Evolutionary conservation across 1,140 invertebrate genomes (phyloP).

Genomic region (Leucophenga varia): DNA sequence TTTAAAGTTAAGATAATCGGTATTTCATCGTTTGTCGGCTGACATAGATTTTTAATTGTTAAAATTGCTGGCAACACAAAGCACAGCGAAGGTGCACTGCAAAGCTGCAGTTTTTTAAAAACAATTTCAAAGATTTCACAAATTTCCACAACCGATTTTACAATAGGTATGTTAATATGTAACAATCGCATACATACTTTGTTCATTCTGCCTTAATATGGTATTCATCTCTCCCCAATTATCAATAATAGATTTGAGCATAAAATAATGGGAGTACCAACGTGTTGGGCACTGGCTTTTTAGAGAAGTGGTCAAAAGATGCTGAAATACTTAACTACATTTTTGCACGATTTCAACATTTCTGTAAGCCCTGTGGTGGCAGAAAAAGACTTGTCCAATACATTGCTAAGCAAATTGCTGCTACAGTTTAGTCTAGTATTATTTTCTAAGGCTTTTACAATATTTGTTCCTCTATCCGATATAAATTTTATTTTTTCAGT

Average conservation of each 20-base stretch:
- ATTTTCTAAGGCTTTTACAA: slow-evolving; percentile 3
- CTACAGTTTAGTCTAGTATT: background rate
- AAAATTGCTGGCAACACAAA: slow-evolving; percentile 3
- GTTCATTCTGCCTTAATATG: too few species aligned
- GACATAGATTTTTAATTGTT: too few species aligned
- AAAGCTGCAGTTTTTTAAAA: slow-evolving; percentile 6
- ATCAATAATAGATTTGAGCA: slow-evolving; percentile 3
- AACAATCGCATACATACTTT: too few species aligned
- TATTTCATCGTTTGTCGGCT: too few species aligned
- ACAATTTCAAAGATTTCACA: slow-evolving; percentile 3
- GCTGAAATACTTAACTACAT: slow-evolving; percentile 5
- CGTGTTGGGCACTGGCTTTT: slow-evolving; percentile 8
- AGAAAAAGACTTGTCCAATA: background rate
- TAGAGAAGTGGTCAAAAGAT: background rate
- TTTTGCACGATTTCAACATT: background rate
- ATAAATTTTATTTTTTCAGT: slow-evolving; percentile 7
- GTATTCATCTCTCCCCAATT: slow-evolving; percentile 3
- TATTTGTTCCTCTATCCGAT: slow-evolving; percentile 4
- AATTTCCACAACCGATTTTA: too few species aligned
- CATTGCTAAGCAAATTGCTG: background rate
- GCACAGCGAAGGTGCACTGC: background rate
- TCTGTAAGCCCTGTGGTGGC: background rate
- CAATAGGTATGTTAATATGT: too few species aligned
- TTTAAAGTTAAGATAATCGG: too few species aligned
- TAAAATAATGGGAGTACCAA: slow-evolving; percentile 1